Evolutionary conservation across 2,888 invertebrate genomes (phyloP), one percentile per base, ranked within the genome.

Genomic region (Anthoptus insignis): DNA sequence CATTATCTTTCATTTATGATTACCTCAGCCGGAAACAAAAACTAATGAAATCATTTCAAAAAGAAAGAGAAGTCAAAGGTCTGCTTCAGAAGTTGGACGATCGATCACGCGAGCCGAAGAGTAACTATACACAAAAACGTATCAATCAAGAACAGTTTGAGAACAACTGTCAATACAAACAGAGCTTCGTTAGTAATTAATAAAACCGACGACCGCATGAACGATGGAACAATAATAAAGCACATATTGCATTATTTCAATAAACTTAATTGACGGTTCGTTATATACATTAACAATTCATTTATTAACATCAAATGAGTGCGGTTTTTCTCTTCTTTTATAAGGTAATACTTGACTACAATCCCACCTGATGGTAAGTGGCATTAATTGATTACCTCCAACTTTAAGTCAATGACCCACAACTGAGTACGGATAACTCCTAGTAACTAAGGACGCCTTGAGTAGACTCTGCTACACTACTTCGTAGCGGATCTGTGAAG

Each of bases 171-270:
- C 6, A 50, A 27, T 37, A 19, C 19, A 50, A 59, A 59, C 59
- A 50, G 37, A 50, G 14, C 50, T 34, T 19, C 27, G 39, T 39
- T 16, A 27, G 27, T 50, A 49, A 59, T 59, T 50, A 59, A 59
- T 59, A 50, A 59, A 59, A 49, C 34, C 37, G 39, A 37, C 8
- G 37, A n/a, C 27, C 45, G 37, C 50, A 16, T 37, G 16, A 50
- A 59, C 27, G 50, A 59, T 21, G 34, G 14, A 49, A 49, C 24
- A 37, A 59, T 59, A 59, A 50, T 49, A 59, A 59, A 59, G 39
- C 59, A 37, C 22, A 39, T n/a, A 50, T 59, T 50, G 58, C 34
- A 34, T 50, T 59, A 45, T 45, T 45, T 21, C 45, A 45, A 45
- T 45, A 45, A 45, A 22, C 22, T 22, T 13, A 22, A 56, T 19